These are phyloP conservation scores for Calosoma granatense DNA, from an alignment of 1,140 invertebrate species.

Conservation along the genomic window DNA sequence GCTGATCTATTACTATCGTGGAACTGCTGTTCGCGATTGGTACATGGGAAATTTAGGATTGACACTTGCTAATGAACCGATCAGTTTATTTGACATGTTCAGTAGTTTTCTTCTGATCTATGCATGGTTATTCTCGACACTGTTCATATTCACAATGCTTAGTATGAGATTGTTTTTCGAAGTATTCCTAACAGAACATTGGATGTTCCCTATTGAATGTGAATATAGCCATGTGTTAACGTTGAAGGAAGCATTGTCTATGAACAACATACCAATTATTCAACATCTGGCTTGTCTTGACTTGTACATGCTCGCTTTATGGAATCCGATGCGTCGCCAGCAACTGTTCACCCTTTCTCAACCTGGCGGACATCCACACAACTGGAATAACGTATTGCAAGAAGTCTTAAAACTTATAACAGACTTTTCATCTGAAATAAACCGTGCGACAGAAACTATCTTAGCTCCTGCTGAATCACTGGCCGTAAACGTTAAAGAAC, in stretches of 20 bases:
- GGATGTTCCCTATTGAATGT: constrained; percentile 45
- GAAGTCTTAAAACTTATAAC: constrained; percentile 47
- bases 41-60: constrained; percentile 38
- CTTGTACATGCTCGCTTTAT: constrained; percentile 49
- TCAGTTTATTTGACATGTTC: constrained; percentile 40
- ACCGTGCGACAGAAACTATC: constrained; percentile 38
- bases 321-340: constrained; percentile 41
- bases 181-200: constrained; percentile 55
- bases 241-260: constrained; percentile 45
- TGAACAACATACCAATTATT: constrained; percentile 47
- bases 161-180: constrained; percentile 58
- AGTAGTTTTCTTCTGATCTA: constrained; percentile 46
- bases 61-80: constrained; percentile 39
- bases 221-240: constrained; percentile 24
- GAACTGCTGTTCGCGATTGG: constrained; percentile 33
- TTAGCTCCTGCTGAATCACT: constrained; percentile 17
- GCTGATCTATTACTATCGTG: constrained; percentile 46
- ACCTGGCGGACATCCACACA: constrained; percentile 67
- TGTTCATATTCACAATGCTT: constrained; percentile 56
- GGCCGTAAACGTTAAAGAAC: neutral
- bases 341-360: constrained; percentile 60
- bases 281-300: constrained; percentile 61
- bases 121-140: constrained; percentile 53
- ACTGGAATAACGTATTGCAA: constrained; percentile 60
- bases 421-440: constrained; percentile 49